Evolutionary conservation across 2,113 vertebrate genomes (phyloP), one percentile per base, ranked within the genome.

Genomic region (Rhinolophus sinicus): DNA sequence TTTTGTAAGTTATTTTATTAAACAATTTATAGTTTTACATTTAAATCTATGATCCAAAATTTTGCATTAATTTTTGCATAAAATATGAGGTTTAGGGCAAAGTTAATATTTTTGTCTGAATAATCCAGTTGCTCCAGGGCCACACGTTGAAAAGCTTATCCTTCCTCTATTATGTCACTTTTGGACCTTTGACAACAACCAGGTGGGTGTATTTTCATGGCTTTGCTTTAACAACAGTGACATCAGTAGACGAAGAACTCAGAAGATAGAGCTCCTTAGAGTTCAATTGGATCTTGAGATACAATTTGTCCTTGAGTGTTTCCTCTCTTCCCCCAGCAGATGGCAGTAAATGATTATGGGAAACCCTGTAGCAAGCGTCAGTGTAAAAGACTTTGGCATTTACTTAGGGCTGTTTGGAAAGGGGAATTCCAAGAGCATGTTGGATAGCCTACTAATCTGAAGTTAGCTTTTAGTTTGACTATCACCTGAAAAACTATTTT

Each of bases 281-380:
- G 11, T 54, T 83, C 35, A 26, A 8, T 28, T 50, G 60, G n/a
- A 78, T 60, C 86, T 91, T 64, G 40, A 75, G 33, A 24, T 11
- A 8, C 13, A n/a, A 0, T 56, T 80, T 40, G 35, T 54, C 38
- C 38, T n/a, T 44, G 33, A 58, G 50, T 24, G 56, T 13, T 64
- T 22, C 50, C 24, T 38, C 12, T 2, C 15, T 77, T 33, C 5
- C 8, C 2, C 89, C 97, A 95, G 96, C 91, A 98, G 97, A 83
- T 94, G 97, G 96, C 93, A 83, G 89, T 88, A 92, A 58, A 22
- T 0, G 82, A 89, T 6, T 24, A 65, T 6, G 47, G 38, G 56
- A 96, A 81, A 60, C 35, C 3, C 21, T 15, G 26, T 9, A 15
- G 33, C 8, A 8, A 0, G 4, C 22, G 0, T 14, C 3, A 0